phyloP scores from a whole-genome alignment of 2,113 vertebrate species.

The Amazona vittata region DNA sequence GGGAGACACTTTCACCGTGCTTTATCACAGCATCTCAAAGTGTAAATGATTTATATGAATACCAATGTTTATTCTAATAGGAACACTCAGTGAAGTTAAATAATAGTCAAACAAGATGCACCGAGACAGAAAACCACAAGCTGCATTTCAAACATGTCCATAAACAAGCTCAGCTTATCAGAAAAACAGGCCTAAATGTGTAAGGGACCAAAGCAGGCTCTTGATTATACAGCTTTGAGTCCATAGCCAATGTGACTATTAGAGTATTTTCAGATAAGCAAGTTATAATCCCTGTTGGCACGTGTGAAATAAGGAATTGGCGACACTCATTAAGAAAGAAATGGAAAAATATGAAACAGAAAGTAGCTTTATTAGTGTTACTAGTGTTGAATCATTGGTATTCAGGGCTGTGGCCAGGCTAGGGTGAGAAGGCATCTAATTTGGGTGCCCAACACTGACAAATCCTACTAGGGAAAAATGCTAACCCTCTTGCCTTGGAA shows the following conservation, averaged over 20 bases:
- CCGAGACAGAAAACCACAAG: neutral
- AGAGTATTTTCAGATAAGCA: neutral
- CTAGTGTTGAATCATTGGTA: neutral
- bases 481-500: neutral
- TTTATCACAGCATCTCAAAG: conserved; percentile 8
- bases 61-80: neutral
- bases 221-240: neutral
- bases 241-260: neutral
- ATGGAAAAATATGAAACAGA: neutral
- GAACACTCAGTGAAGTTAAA: neutral
- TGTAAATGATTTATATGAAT: neutral
- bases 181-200: neutral
- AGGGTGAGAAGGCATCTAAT: neutral
- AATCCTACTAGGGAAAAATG: neutral
- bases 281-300: neutral
- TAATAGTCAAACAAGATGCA: neutral
- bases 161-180: neutral
- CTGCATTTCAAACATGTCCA: neutral
- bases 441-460: neutral
- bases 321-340: neutral
- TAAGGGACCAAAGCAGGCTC: neutral
- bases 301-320: conserved; percentile 1
- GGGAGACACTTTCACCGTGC: neutral
- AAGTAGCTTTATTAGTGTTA: conserved; percentile 3
- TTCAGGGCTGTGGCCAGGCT: neutral